phyloP scores from a whole-genome alignment of 2,113 vertebrate genomes.

The Pygoscelis adeliae region DNA sequence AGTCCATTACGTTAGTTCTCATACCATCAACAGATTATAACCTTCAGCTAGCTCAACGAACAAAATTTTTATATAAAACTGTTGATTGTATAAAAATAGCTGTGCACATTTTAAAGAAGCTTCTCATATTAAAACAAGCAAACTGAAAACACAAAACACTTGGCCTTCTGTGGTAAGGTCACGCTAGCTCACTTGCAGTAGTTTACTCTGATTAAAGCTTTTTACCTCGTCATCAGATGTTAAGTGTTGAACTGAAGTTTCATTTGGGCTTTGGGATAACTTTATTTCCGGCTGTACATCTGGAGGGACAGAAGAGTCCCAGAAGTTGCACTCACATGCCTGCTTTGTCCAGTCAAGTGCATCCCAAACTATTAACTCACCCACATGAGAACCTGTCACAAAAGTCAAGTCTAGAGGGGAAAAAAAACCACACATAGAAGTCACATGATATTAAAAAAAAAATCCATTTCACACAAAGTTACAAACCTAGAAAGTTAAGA shows the following conservation, averaged over 20 bases:
- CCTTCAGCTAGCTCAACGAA: neutral
- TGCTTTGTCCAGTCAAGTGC: constrained; percentile 84
- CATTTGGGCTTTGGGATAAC: constrained; percentile 83
- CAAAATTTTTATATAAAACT: neutral
- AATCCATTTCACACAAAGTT: neutral
- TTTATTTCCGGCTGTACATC: constrained; percentile 84
- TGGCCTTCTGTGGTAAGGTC: neutral
- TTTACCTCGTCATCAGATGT: constrained; percentile 87
- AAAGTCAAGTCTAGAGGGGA: constrained; percentile 77
- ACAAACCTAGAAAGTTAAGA: neutral
- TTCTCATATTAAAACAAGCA: neutral
- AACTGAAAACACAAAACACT: neutral
- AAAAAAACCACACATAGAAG: neutral
- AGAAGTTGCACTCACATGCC: constrained; percentile 84
- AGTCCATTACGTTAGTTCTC: neutral
- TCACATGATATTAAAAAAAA: neutral
- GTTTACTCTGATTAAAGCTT: neutral
- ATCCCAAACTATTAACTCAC: constrained; percentile 94
- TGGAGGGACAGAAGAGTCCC: constrained; percentile 80
- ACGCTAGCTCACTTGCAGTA: neutral
- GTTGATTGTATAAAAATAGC: neutral
- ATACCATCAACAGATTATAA: neutral
- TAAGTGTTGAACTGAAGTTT: constrained; percentile 89
- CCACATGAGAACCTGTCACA: constrained; percentile 89
- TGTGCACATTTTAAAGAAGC: neutral